Evolutionary conservation across 2,888 invertebrate genomes (phyloP).

Genomic region (Microctonus hyperodae): DNA sequence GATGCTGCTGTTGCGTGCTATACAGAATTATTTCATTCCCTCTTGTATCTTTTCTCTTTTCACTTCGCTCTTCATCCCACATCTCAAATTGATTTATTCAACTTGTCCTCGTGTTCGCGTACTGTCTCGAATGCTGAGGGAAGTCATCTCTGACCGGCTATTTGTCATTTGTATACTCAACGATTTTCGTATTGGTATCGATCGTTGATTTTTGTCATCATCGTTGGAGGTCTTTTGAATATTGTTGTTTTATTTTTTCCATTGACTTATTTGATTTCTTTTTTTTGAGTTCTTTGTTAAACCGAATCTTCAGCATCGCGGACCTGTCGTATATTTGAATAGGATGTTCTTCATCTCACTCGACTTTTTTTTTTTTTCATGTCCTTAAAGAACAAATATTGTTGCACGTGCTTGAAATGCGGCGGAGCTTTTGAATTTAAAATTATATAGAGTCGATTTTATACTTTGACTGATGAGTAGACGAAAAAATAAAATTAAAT

Average conservation of each 20-base stretch:
- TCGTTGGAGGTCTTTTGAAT: slow-evolving; percentile 27
- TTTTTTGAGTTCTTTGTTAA: not conserved
- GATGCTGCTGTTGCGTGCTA: slow-evolving; percentile 1
- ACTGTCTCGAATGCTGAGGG: slow-evolving; percentile 8
- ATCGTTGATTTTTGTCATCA: slow-evolving; percentile 26
- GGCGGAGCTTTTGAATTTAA: slow-evolving; percentile 17
- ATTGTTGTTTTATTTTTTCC: slow-evolving; percentile 6
- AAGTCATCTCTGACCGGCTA: slow-evolving; percentile 25
- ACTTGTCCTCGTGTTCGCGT: slow-evolving; percentile 14
- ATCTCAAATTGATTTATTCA: slow-evolving; percentile 39
- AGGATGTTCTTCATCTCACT: slow-evolving; percentile 18
- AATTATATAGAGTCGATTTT: not conserved
- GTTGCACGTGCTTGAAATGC: slow-evolving; percentile 44
- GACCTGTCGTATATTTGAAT: slow-evolving; percentile 25
- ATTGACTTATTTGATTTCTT: slow-evolving; percentile 8
- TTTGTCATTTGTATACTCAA: slow-evolving; percentile 37
- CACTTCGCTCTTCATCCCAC: slow-evolving; percentile 10
- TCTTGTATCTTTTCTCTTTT: not conserved
- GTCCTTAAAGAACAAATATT: slow-evolving; percentile 43
- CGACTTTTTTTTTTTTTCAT: slow-evolving; percentile 9
- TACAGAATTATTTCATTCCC: slow-evolving; percentile 23
- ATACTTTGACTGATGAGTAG: not conserved
- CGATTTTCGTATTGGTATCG: slow-evolving; percentile 22
- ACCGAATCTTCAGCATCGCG: not conserved
- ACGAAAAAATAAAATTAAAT: not conserved